Percentiles rank a stretch among this genome's conserved stretches.
These are phyloP conservation scores for Fistularia commersonii DNA, from an alignment of 2,797 vertebrate genomes.

Conservation along the genomic window DNA sequence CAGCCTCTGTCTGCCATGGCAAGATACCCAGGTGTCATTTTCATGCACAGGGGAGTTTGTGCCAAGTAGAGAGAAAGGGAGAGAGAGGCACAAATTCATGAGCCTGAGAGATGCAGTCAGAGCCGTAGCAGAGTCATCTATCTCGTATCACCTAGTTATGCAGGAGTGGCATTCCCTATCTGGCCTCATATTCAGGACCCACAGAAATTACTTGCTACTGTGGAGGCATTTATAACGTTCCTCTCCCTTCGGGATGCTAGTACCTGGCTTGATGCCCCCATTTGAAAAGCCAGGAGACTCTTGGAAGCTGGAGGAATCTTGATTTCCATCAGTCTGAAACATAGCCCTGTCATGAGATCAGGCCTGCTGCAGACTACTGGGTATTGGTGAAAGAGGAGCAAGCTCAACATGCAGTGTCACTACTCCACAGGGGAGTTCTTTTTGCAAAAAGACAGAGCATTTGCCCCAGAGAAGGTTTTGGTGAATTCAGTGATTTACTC, in stretches of 20 bases:
- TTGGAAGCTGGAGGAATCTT: conserved; percentile 13
- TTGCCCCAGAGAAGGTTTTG: conserved; percentile 3
- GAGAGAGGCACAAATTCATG: conserved; percentile 7
- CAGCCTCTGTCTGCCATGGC: conserved; percentile 23
- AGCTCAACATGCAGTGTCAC: neutral
- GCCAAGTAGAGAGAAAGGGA: conserved; percentile 23
- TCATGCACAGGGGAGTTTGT: conserved; percentile 11
- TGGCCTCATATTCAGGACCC: conserved; percentile 30
- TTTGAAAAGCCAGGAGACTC: conserved; percentile 53
- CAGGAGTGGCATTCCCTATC: conserved; percentile 58
- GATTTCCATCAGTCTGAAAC: conserved; percentile 27
- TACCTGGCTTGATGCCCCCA: conserved; percentile 9
- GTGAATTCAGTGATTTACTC: conserved; percentile 4
- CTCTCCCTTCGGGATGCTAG: conserved; percentile 21
- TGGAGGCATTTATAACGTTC: conserved; percentile 30
- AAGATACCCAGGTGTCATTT: conserved; percentile 43
- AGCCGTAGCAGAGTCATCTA: conserved; percentile 19
- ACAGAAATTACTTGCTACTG: conserved; percentile 52
- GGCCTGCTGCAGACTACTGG: conserved; percentile 3
- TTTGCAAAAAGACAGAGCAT: neutral
- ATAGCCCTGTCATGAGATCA: neutral
- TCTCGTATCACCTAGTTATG: conserved; percentile 34
- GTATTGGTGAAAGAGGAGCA: conserved; percentile 13
- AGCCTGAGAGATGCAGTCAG: conserved; percentile 13
- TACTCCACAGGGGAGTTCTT: neutral